Evolutionary conservation across 2,888 invertebrate genomes (phyloP).

Genomic region (Agrenia bidenticulata): DNA sequence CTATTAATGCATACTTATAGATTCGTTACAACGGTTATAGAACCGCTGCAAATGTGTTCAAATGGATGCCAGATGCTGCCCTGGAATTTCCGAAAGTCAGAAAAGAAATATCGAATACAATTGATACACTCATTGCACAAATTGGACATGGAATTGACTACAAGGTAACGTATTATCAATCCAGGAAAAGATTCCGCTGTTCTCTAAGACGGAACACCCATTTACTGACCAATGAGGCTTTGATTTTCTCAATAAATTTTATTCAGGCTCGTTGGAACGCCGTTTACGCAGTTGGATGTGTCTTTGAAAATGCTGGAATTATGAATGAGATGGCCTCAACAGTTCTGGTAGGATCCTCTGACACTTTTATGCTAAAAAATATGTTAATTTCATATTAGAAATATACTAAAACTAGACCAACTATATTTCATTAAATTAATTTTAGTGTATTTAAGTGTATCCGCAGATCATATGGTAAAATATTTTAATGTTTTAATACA

Average conservation of each 20-base stretch:
- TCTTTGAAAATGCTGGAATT: conserved; percentile 13
- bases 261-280: conserved; percentile 36
- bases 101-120: not conserved
- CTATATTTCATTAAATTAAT: no score
- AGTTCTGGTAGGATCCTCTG: not conserved
- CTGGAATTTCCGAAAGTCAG: not conserved
- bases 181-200: no score
- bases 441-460: no score
- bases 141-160: conserved; percentile 26
- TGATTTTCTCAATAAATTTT: conserved; percentile 3
- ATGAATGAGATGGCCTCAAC: no score
- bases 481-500: not conserved
- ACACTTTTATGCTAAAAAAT: not conserved
- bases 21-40: conserved; percentile 26
- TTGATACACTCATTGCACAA: not conserved
- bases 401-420: no score
- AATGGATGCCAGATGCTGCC: conserved; percentile 11
- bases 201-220: no score
- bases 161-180: no score
- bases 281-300: conserved; percentile 20
- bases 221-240: not conserved
- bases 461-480: no score
- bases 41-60: conserved; percentile 23
- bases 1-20: conserved; percentile 13
- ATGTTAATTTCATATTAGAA: no score